Conservation (phyloP, 1,140 invertebrate species). For the Drosophila chauvacae region DNA sequence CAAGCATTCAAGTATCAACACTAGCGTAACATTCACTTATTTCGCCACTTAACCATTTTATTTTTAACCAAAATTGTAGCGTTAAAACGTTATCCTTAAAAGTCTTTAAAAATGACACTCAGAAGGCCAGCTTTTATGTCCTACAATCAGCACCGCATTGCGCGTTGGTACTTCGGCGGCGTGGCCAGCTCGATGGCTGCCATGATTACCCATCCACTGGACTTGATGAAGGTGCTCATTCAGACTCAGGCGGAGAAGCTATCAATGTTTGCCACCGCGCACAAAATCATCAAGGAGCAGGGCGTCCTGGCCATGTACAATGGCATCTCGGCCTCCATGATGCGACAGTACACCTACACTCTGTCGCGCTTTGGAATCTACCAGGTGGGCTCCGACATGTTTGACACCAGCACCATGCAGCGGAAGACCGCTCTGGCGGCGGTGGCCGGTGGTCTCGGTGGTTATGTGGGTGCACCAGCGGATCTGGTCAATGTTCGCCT, state of each 20-base stretch:
- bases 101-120: slow-evolving; percentile 1
- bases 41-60: too few species aligned
- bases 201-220: slow-evolving; percentile 97
- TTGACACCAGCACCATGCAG: slow-evolving; percentile 54
- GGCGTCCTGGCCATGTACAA: slow-evolving; percentile 86
- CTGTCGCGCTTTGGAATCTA: slow-evolving; percentile 64
- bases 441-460: slow-evolving; percentile 35
- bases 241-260: slow-evolving; percentile 97
- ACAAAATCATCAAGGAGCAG: slow-evolving; percentile 50
- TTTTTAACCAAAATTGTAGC: not conserved
- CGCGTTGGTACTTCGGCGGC: slow-evolving; percentile 97
- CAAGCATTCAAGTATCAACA: not conserved
- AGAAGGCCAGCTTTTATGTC: not conserved
- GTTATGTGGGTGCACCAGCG: slow-evolving; percentile 55
- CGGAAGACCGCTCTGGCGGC: slow-evolving; percentile 40
- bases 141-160: slow-evolving; percentile 39
- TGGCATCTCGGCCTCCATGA: slow-evolving; percentile 62
- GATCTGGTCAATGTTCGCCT: slow-evolving; percentile 68
- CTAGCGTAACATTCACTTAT: not conserved
- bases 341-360: slow-evolving; percentile 68
- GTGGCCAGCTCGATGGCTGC: slow-evolving; percentile 91
- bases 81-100: not conserved
- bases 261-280: slow-evolving; percentile 7
- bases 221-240: slow-evolving; percentile 98
- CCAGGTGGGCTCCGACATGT: slow-evolving; percentile 17